Base-by-base conservation (phyloP, 2,113 vertebrate species). In the Arvicanthis niloticus region DNA sequence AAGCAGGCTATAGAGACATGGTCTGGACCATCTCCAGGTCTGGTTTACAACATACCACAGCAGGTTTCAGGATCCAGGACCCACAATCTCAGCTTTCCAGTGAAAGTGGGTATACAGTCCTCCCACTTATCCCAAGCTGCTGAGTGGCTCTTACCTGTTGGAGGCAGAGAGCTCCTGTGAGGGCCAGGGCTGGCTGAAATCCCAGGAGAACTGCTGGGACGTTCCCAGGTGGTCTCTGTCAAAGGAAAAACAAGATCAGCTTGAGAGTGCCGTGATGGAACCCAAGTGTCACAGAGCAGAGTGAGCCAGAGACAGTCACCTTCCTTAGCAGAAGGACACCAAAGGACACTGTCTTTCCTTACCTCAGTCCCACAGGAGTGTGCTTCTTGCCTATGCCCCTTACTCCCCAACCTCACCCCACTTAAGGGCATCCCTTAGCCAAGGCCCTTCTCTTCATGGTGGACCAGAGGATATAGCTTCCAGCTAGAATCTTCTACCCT, bases 171-270 rank as follows among this genome's bases (percentile, higher is more conserved):
- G 97, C 98, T 99, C 98, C 99, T 99, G 98, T 99, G 99, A 95
- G 98, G 98, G 91, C 98, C 91, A 10, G 99, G 98, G 98, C 98
- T 99, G 91, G 98, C 97, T 88, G 97, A 94, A 48, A 99, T 99
- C 88, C 99, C 99, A 40, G 99, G 99, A 70, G 98, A 98, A 2
- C 99, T 99, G 97, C 99, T 99, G 3, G 99, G 99, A 81, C 99
- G 98, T 97, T 99, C 99, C 99, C 99, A 99, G 93, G 99, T 99
- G 0, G 99, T 99, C 98, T 99, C 99, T 99, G 98, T 13, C 56
- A 97, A 91, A 40, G 62, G 75, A 89, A 48, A 77, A 93, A 86
- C 22, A 84, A 97, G 98, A 96, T 65, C 65, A 26, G 29, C 89
- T 0, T 5, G 40, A 98, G 89, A 97, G 56, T 77, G 17, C 85